These are phyloP conservation scores for Eonycteris spelaea DNA, from an alignment of 2,113 vertebrate genomes.

Conservation along the genomic window DNA sequence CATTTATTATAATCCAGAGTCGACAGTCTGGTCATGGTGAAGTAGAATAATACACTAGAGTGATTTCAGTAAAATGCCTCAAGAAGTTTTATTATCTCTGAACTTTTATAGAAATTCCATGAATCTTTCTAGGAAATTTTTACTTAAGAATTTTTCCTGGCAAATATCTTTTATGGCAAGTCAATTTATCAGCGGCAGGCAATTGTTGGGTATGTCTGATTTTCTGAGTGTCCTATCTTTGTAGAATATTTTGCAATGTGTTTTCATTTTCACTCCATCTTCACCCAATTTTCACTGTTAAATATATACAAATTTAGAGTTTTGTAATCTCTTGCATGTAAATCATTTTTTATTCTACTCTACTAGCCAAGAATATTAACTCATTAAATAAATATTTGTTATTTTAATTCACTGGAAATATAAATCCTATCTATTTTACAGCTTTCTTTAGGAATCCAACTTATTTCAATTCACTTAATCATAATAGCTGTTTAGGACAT, in stretches of 20 bases:
- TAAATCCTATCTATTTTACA: neutral
- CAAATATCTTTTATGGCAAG: neutral
- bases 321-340: neutral
- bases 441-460: conserved; percentile 14
- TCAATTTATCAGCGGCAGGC: neutral
- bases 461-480: neutral
- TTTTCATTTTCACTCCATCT: neutral
- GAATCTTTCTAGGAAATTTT: neutral
- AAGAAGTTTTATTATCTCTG: neutral
- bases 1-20: neutral
- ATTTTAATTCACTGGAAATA: neutral
- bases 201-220: neutral
- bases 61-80: neutral
- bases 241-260: neutral
- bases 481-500: neutral
- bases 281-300: neutral
- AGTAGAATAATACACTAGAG: neutral
- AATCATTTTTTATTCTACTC: neutral
- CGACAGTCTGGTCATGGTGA: neutral
- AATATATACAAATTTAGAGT: neutral
- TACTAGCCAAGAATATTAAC: neutral
- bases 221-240: neutral
- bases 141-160: neutral
- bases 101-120: neutral
- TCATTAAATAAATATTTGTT: neutral